phyloP scores from a whole-genome alignment of 35 echinoderm and acorn worm genomes.

The Ptychodera flava region DNA sequence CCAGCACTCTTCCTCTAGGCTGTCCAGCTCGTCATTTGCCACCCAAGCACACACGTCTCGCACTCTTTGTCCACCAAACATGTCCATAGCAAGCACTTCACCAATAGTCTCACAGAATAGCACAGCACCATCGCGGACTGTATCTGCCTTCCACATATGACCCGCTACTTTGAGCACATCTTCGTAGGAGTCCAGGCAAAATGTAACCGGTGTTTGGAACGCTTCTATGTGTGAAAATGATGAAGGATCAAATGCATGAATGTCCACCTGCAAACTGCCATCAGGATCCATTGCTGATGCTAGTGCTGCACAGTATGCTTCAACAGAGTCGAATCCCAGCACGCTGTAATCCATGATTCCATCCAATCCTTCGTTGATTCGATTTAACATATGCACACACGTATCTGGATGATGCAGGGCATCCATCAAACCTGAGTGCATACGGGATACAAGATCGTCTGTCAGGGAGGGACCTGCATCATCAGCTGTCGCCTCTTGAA shows the following conservation, averaged over 20 bases:
- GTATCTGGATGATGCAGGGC: background rate
- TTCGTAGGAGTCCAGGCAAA: background rate
- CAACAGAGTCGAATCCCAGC: background rate
- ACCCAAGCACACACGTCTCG: too few relatives aligned
- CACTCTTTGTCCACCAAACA: too few relatives aligned
- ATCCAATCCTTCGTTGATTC: background rate
- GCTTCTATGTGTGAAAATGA: too few relatives aligned
- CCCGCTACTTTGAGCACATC: background rate
- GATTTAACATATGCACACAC: background rate
- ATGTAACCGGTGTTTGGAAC: background rate
- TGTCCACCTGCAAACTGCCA: too few relatives aligned
- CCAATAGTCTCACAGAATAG: background rate
- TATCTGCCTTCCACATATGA: background rate
- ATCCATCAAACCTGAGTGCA: background rate
- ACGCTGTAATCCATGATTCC: background rate
- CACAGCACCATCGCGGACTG: background rate
- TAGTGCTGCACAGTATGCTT: background rate
- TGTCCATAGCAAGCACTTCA: background rate
- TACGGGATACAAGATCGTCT: background rate
- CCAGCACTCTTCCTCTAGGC: too few relatives aligned
- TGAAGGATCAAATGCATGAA: too few relatives aligned
- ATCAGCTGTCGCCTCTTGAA: background rate
- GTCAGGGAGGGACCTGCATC: too few relatives aligned
- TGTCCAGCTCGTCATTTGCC: too few relatives aligned
- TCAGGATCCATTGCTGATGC: background rate